Evolutionary conservation across 2,113 vertebrate genomes (phyloP).

Genomic region (Heterocephalus glaber): DNA sequence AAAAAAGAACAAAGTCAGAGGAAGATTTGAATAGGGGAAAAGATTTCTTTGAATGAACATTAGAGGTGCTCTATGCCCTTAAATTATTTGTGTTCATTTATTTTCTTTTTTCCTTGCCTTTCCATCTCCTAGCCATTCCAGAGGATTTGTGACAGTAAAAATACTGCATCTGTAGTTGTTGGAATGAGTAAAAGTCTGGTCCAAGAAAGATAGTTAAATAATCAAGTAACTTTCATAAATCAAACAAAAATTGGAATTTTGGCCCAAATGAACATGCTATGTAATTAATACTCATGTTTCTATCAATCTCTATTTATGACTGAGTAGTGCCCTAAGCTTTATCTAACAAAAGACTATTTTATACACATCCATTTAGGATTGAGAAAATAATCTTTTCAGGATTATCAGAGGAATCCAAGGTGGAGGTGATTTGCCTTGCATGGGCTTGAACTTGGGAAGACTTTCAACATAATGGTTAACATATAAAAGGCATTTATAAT

Average conservation of each 20-base stretch:
- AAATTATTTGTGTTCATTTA: neutral
- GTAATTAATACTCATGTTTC: neutral
- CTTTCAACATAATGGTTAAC: constrained; percentile 69
- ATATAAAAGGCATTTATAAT: constrained; percentile 77
- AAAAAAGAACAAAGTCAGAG: neutral
- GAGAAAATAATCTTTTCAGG: constrained; percentile 64
- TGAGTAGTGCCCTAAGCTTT: neutral
- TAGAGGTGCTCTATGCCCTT: neutral
- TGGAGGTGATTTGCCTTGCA: constrained; percentile 56
- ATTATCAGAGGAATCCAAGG: constrained; percentile 73
- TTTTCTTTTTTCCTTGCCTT: neutral
- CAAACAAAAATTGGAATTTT: constrained; percentile 1
- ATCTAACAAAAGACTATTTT: constrained; percentile 63
- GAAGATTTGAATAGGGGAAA: neutral
- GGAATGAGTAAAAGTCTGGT: neutral
- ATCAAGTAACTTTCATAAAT: constrained; percentile 12
- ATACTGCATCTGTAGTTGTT: neutral
- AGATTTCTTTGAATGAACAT: neutral
- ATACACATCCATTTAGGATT: constrained; percentile 56
- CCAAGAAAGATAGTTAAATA: neutral
- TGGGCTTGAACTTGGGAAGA: constrained; percentile 66
- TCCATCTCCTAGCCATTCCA: neutral
- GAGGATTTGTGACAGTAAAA: neutral
- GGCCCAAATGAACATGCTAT: neutral
- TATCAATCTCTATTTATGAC: constrained; percentile 5